Evolutionary conservation across 1,140 invertebrate species (phyloP).

Genomic region (Bombus vancouverensis): DNA sequence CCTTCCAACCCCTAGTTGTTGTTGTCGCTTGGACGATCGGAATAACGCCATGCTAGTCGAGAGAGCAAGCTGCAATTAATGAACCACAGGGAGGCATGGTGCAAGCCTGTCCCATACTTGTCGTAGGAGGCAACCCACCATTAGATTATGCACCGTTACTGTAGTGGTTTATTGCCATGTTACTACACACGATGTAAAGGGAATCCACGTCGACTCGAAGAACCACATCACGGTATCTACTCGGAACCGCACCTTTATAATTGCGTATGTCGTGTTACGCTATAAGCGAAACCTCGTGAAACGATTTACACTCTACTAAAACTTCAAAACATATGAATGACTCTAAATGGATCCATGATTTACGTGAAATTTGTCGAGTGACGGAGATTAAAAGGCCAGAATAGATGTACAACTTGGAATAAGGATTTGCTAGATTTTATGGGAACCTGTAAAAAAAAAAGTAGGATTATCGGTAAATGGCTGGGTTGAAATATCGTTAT

Average conservation of each 20-base stretch:
- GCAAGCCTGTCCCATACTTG: constrained; percentile 39
- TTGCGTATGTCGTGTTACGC: neutral
- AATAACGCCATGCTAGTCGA: neutral
- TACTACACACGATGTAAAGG: constrained; percentile 34
- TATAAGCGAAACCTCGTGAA: neutral
- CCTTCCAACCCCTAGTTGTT: neutral
- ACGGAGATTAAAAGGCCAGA: neutral
- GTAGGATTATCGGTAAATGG: neutral
- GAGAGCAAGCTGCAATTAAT: constrained; percentile 30
- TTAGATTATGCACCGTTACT: constrained; percentile 60
- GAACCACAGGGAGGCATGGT: constrained; percentile 15
- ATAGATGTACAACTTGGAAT: neutral
- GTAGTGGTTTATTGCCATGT: constrained; percentile 59
- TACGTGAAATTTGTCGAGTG: neutral
- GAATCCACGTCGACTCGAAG: constrained; percentile 26
- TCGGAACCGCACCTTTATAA: constrained; percentile 6
- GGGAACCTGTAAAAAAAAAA: neutral
- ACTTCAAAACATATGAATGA: neutral
- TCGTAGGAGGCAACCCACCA: constrained; percentile 39
- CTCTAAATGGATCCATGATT: neutral
- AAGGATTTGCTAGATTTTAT: neutral
- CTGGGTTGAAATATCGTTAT: too few species aligned
- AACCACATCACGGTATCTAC: constrained; percentile 25
- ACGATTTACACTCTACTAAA: neutral
- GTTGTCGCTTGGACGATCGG: neutral